These are phyloP conservation scores for Synchiropus splendidus DNA, from an alignment of 2,113 vertebrate species.

Conservation along the genomic window DNA sequence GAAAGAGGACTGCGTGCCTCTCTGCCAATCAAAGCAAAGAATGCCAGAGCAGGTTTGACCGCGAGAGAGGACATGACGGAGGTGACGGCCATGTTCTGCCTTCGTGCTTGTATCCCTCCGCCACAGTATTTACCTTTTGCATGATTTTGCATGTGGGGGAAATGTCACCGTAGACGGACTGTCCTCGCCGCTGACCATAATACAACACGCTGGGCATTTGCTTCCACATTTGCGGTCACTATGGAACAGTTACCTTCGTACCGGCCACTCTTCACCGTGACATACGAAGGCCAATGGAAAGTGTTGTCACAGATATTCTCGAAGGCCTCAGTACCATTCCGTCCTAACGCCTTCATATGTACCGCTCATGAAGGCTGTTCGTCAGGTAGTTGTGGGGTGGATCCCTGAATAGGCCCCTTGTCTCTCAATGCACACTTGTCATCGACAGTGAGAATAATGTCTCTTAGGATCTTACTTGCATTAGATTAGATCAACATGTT, in stretches of 20 bases:
- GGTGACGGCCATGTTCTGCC: constrained; percentile 67
- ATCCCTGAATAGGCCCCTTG: too few species aligned
- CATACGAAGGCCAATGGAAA: constrained; percentile 1
- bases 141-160: constrained; percentile 67
- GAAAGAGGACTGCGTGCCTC: constrained; percentile 6
- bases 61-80: constrained; percentile 61
- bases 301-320: background rate
- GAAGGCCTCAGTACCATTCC: background rate
- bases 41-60: constrained; percentile 15
- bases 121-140: constrained; percentile 69
- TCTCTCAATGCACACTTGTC: too few species aligned
- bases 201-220: constrained; percentile 38
- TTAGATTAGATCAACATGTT: too few species aligned
- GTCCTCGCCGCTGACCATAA: constrained; percentile 40
- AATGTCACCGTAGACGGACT: constrained; percentile 53
- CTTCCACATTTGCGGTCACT: constrained; percentile 9
- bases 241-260: background rate
- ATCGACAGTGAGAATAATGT: too few species aligned
- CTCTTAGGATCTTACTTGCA: too few species aligned
- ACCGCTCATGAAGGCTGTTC: too few species aligned
- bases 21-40: constrained; percentile 37
- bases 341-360: background rate
- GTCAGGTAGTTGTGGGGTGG: too few species aligned
- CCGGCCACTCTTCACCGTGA: background rate
- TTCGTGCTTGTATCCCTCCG: constrained; percentile 66